phyloP scores from a whole-genome alignment of 2,113 vertebrate genomes.

The Brienomyrus brachyistius region DNA sequence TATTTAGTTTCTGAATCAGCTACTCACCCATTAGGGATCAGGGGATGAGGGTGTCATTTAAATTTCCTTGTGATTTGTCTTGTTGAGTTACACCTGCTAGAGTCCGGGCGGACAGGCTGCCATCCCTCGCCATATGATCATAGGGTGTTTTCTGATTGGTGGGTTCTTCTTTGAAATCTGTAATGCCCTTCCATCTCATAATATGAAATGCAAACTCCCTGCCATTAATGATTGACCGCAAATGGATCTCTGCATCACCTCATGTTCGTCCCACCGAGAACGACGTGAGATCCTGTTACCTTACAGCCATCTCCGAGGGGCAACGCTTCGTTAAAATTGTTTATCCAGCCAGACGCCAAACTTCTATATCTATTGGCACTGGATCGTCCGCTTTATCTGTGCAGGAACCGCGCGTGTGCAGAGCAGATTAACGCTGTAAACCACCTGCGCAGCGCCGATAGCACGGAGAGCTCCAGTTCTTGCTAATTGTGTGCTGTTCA shows the following conservation, averaged over 20 bases:
- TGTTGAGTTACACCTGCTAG: neutral
- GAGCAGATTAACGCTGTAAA: neutral
- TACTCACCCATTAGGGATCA: neutral
- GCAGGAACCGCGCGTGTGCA: neutral
- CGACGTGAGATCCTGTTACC: neutral
- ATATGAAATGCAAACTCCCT: neutral
- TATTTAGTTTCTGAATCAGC: neutral
- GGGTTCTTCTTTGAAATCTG: neutral
- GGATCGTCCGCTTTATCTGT: neutral
- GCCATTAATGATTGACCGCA: neutral
- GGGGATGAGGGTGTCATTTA: neutral
- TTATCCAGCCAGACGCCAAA: constrained; percentile 30
- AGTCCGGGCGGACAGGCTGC: neutral
- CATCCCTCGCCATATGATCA: neutral
- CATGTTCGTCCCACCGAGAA: neutral
- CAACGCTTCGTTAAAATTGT: constrained; percentile 19
- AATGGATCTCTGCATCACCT: neutral
- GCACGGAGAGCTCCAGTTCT: constrained; percentile 26
- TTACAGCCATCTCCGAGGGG: neutral
- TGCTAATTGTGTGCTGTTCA: constrained; percentile 44
- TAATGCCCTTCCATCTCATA: neutral
- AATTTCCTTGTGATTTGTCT: constrained; percentile 6
- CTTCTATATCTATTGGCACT: neutral
- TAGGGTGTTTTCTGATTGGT: neutral
- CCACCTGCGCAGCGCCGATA: constrained; percentile 39